These are phyloP conservation scores for Leuctra nigra DNA, from an alignment of 2,888 invertebrate genomes.

Conservation along the genomic window DNA sequence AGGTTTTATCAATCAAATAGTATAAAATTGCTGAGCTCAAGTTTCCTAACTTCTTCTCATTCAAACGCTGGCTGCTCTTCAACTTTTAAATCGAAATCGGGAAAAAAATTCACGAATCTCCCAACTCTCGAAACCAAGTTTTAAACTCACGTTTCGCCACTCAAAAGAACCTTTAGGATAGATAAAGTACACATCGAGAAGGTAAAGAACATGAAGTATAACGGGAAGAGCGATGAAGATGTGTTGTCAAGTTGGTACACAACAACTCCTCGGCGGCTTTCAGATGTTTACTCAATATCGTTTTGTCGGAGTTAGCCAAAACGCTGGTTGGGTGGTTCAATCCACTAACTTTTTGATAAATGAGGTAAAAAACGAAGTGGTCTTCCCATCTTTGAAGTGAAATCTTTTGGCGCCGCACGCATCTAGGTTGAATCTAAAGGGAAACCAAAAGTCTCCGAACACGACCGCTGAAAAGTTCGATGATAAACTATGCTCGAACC, in stretches of 20 bases:
- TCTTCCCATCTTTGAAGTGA: background rate
- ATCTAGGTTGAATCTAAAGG: background rate
- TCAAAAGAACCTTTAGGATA: conserved; percentile 7
- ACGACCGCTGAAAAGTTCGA: conserved; percentile 4
- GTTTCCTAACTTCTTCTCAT: too few species aligned
- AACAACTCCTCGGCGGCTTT: background rate
- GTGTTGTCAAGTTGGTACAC: conserved; percentile 7
- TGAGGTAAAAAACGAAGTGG: conserved; percentile 9
- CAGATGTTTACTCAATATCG: background rate
- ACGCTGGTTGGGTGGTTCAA: background rate
- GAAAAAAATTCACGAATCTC: conserved; percentile 13
- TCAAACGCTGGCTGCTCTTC: background rate
- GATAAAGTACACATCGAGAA: conserved; percentile 14
- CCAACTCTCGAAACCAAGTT: conserved; percentile 12
- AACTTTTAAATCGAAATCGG: conserved; percentile 5
- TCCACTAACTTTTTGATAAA: conserved; percentile 17
- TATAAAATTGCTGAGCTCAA: too few species aligned
- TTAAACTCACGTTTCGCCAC: conserved; percentile 11
- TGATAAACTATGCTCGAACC: too few species aligned
- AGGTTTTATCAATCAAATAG: too few species aligned
- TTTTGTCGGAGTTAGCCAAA: conserved; percentile 4
- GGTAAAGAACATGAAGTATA: conserved; percentile 7
- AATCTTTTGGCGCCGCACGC: background rate
- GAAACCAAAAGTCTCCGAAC: background rate
- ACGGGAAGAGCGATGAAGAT: conserved; percentile 7